Evolutionary conservation across 2,797 vertebrate species (phyloP), one percentile per base, ranked within the genome.

Genomic region (Channallabes apus): DNA sequence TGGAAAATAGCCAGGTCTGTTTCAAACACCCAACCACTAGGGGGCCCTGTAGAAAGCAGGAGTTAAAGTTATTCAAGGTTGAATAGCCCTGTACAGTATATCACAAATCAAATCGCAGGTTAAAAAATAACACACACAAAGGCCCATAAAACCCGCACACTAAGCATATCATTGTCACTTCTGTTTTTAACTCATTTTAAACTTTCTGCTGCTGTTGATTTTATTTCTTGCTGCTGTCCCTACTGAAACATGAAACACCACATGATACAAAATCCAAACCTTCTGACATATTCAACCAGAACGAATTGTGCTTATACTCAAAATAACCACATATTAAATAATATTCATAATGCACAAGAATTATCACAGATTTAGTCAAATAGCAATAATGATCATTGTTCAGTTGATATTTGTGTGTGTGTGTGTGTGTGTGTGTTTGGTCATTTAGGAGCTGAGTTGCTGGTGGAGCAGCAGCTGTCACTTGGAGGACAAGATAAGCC

Each of bases 361-460:
- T 14, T 35, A 35, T 59, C 56, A 14, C 54, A 58, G 29, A 24
- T 59, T 32, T 77, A 58, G 8, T 35, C 9, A 59, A 27, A 32
- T n/a, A n/a, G n/a, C n/a, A n/a, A n/a, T 2, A 27, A 3, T 54
- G 51, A 3, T 27, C 17, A 4, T 15, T 29, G 72, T 29, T 75
- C n/a, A 56, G 54, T 54, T 75, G 17, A 2, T 58, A 11, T 35
- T 5, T 56, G 35, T 38, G 2, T 35, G 17, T 58, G 1, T 51
- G 2, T 41, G 20, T 24, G 32, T 54, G 0, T n/a, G 68, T 67
- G 0, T 46, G 18, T 32, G 4, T 62, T 65, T 84, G 69, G n/a
- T 67, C 38, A 35, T 73, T 27, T 91, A 99, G 98, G 97, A 82
- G 95, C 96, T 38, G 97, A 98, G 72, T 91, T 99, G 82, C 90